phyloP scores from a whole-genome alignment of 2,797 vertebrate species.

The Helostoma temminkii region DNA sequence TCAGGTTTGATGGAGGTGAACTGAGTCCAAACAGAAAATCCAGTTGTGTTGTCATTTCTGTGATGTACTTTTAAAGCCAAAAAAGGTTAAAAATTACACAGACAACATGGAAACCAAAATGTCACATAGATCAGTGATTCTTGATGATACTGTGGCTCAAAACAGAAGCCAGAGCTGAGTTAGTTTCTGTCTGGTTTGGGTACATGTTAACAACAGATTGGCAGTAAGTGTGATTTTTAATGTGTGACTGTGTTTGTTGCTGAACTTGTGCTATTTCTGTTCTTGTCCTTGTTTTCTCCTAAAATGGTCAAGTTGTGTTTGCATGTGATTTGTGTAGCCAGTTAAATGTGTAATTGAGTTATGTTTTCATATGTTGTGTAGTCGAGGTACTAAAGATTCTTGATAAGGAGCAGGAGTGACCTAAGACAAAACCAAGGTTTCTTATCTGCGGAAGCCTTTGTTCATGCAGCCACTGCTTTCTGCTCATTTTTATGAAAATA shows the following conservation, averaged over 20 bases:
- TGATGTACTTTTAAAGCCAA: neutral
- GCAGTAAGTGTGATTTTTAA: constrained; percentile 82
- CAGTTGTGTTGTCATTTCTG: constrained; percentile 9
- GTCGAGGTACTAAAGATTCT: constrained; percentile 1
- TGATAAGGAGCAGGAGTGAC: constrained; percentile 16
- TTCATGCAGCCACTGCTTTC: neutral
- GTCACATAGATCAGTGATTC: neutral
- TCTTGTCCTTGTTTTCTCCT: constrained; percentile 4
- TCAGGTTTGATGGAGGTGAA: neutral
- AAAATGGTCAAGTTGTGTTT: constrained; percentile 12
- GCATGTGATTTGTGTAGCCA: constrained; percentile 8
- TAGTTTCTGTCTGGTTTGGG: constrained; percentile 67
- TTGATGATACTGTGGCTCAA: constrained; percentile 19
- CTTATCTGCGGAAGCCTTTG: constrained; percentile 5
- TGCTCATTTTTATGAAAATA: neutral
- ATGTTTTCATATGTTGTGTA: neutral
- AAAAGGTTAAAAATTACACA: constrained; percentile 44
- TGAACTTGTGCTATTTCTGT: constrained; percentile 15
- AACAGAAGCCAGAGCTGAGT: constrained; percentile 29
- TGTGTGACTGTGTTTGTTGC: constrained; percentile 59
- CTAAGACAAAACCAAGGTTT: neutral
- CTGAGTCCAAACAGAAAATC: neutral
- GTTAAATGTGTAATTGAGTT: neutral
- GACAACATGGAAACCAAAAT: constrained; percentile 30
- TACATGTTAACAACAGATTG: constrained; percentile 87